Evolutionary conservation across 2,797 vertebrate genomes (phyloP).

Genomic region (Typhlichthys subterraneus): DNA sequence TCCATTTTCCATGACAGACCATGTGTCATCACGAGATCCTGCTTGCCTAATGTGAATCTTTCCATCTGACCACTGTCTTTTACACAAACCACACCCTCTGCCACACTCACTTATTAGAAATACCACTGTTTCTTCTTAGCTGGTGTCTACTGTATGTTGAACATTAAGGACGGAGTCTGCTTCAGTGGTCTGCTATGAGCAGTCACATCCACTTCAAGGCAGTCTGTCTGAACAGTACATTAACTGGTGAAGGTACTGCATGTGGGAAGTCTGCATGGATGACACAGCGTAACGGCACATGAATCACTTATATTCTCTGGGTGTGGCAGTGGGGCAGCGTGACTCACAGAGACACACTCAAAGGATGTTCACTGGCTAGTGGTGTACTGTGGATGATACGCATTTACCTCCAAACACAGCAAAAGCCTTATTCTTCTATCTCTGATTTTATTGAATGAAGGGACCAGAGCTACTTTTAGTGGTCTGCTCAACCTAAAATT

Average conservation of each 20-base stretch:
- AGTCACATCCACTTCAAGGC: not conserved
- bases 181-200: too few species aligned
- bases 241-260: slow-evolving; percentile 9
- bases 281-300: slow-evolving; percentile 26
- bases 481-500: not conserved
- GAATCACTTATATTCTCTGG: slow-evolving; percentile 52
- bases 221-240: not conserved
- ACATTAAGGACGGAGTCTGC: too few species aligned
- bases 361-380: slow-evolving; percentile 5
- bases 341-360: not conserved
- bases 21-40: too few species aligned
- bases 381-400: not conserved
- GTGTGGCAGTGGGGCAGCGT: slow-evolving; percentile 5
- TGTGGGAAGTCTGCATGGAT: slow-evolving; percentile 9
- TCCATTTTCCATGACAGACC: not conserved
- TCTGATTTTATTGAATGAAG: not conserved
- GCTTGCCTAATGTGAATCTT: too few species aligned
- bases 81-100: too few species aligned
- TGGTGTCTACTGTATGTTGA: not conserved
- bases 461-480: not conserved
- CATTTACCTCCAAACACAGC: not conserved
- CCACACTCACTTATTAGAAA: too few species aligned
- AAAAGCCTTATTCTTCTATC: not conserved
- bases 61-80: too few species aligned
- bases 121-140: not conserved